Evolutionary conservation across 2,888 invertebrate species (phyloP), one percentile per base, ranked within the genome.

Genomic region (Dynastes tityus): DNA sequence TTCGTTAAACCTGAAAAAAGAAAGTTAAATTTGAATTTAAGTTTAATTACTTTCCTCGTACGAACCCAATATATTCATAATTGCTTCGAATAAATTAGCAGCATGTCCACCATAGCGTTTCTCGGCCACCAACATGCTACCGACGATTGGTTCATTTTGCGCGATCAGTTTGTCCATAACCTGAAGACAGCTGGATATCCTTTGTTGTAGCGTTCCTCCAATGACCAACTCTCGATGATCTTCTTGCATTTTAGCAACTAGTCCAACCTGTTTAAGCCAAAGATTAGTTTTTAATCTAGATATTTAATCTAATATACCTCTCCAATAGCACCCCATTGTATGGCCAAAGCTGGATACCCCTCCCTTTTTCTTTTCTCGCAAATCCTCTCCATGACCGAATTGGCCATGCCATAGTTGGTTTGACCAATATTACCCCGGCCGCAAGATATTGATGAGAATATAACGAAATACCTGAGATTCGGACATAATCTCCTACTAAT

Each of bases 341-440:
- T 93, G 1, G 97, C 97, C 79, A 96, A 88, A 0, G 92, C 97
- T 0, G 96, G 95, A 0, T 94, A 90, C 0, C 95, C 95, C 6
- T 93, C 92, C 77, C 88, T 88, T 84, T 90, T 90, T 81, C 96
- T 92, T 84, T 90, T 89, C 87, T 96, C 97, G 86, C 95, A 95
- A 82, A 97, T 93, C 82, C 96, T 91, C 88, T 97, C 97, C 96
- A 97, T 96, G 3, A 95, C 92, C 0, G 96, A 96, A 89, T 97
- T 98, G 61, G 96, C 94, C 91, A 95, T 94, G 37, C 96, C 97
- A 87, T 97, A 97, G 89, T 96, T 97, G 27, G 95, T 93, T 89
- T 98, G 98, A 0, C 97, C 97, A 4, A 95, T 94, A 88, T 97
- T 97, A 83, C 98, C 98, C 29, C 97, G 92, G 16, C 97, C 97